Base-by-base conservation (phyloP, 2,888 invertebrate genomes). In the Ormia ochracea region DNA sequence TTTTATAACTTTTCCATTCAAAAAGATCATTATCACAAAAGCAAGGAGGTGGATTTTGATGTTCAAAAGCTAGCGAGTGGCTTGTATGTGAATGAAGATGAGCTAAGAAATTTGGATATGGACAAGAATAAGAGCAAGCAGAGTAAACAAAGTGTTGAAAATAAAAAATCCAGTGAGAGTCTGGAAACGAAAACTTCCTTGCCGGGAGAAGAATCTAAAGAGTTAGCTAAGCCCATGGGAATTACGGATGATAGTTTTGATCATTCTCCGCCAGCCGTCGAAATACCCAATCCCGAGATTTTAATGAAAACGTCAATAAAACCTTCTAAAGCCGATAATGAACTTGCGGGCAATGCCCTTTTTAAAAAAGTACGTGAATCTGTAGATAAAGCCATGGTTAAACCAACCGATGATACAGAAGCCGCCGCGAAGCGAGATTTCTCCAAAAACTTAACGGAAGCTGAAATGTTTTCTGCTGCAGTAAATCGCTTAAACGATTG, bases 281-380 rank as follows among this genome's bases (percentile, higher is more conserved):
- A n/a, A 10, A 26, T 59, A 54, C 19, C 50, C 3, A 45, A 56
- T 12, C 21, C 26, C 0, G 70, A 70, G 14, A 50, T 63, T 19
- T 54, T 73, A 31, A 9, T 50, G 3, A 70, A 75, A 54, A 14
- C 72, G 28, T 33, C 61, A 19, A 41, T 26, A 7, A 69, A 52
- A 38, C 9, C 58, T 9, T 14, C 23, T 21, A 81, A 78, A 70
- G 59, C 66, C 4, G 81, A 81, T 26, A 88, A 86, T 78, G 90
- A 90, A 79, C 82, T 90, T 52, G 88, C 89, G 3, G 88, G 85
- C 10, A 88, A 90, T 84, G 89, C 88, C 0, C 83, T 90, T 6
- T 90, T 90, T 50, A 89, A 89, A 61, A 90, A 90, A 84, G 89
- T 90, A 2, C 87, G 90, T 10, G 88, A 89, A 52, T 87, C 89